Evolutionary conservation across 2,888 invertebrate species (phyloP), one percentile per base, ranked within the genome.

Genomic region (Antheraea assamensis): DNA sequence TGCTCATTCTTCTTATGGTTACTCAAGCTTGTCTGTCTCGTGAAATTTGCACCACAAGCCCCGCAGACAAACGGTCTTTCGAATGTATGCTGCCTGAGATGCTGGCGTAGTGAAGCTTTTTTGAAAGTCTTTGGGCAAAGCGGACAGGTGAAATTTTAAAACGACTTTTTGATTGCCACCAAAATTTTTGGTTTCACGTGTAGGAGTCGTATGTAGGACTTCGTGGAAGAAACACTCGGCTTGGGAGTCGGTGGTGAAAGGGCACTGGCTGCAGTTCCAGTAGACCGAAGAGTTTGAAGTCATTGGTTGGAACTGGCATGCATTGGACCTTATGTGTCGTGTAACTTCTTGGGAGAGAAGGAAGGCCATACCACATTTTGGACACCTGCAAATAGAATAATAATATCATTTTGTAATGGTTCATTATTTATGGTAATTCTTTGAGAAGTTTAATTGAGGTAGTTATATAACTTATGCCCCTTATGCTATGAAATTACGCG

Each of bases 211-310:
- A 83, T 97, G 97, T 1, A 97, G 90, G 0, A 96, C 95, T 78
- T 96, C 95, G 88, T 98, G 98, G 84, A 96, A 97, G 74, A 97
- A 92, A 73, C 96, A 95, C 84, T 97, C 97, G 0, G 97, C 96
- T 76, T 96, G 95, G 0, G 96, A 96, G 72, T 95, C 94, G 0
- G 96, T 96, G 8, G 94, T 93, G 86, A 95, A 97, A 15, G 94
- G 90, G 80, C 97, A 97, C 71, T 95, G 94, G 76, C 93, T 93
- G 87, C 97, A 97, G 80, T 89, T 95, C 95, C 95, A 95, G 72
- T 91, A 86, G 42, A 89, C 84, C 1, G 89, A 85, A 0, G 88
- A 83, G 72, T 76, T 85, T 10, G 83, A 79, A 0, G 83, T 80
- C 0, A 85, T 78, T 35, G 78, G 74, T 68, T 86, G 83, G 76